Evolutionary conservation across 1,140 invertebrate species (phyloP).

Genomic region (Zaprionus inermis): DNA sequence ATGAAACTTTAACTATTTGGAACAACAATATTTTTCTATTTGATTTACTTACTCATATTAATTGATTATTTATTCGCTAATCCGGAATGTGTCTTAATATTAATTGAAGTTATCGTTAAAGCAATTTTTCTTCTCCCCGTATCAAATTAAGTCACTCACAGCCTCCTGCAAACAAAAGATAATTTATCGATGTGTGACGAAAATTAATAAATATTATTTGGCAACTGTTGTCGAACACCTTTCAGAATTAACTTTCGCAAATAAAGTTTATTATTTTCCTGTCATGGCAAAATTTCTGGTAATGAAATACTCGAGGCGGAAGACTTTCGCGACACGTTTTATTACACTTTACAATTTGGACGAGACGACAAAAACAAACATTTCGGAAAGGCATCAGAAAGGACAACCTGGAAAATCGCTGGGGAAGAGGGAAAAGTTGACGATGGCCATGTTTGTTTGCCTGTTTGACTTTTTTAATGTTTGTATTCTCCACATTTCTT

Average conservation of each 20-base stretch:
- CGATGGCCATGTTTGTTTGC: slow-evolving; percentile 52
- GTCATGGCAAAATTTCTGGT: slow-evolving; percentile 42
- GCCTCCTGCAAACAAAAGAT: slow-evolving; percentile 1
- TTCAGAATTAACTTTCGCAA: slow-evolving; percentile 52
- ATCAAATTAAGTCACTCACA: not conserved
- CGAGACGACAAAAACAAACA: slow-evolving; percentile 51
- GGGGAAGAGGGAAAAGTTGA: not conserved
- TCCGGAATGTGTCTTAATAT: no score
- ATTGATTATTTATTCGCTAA: no score
- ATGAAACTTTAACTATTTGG: no score
- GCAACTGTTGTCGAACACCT: slow-evolving; percentile 39
- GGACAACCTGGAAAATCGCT: not conserved
- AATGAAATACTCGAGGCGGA: slow-evolving; percentile 52
- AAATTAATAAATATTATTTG: slow-evolving; percentile 56
- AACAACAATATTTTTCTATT: no score
- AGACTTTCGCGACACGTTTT: slow-evolving; percentile 65
- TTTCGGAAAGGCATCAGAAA: slow-evolving; percentile 18
- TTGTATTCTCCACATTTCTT: slow-evolving; percentile 44
- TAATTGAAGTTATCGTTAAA: no score
- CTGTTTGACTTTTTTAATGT: slow-evolving; percentile 67
- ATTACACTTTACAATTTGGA: slow-evolving; percentile 58
- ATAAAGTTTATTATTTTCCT: slow-evolving; percentile 54
- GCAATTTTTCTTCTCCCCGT: no score
- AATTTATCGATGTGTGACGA: slow-evolving; percentile 46
- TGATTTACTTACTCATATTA: no score